Base-by-base conservation (phyloP, 2,797 vertebrate genomes). In the Aldrovandia affinis region DNA sequence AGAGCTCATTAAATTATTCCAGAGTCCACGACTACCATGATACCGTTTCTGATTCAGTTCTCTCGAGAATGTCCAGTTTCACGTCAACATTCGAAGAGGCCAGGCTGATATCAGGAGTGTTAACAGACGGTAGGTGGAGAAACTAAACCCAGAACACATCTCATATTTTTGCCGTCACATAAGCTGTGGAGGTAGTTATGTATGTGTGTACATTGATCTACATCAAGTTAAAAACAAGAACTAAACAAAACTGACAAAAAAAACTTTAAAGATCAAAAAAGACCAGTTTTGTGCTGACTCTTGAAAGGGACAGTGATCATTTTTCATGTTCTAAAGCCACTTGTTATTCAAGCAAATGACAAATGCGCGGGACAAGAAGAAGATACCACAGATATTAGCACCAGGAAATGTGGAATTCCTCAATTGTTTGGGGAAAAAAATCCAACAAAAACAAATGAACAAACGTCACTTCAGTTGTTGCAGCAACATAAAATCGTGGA, bases 151-250 rank as follows among this genome's bases (percentile, higher is more conserved):
- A 77, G 87, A 83, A 79, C 63, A 86, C 54, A 85, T 92, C 86
- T 92, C 91, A 91, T 89, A 90, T 94, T 94, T 94, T 95, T 95
- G 95, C 92, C 93, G 93, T 96, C 94, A 95, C 95, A 94, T 87
- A 94, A 95, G 94, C 95, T 93, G 95, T 96, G 95, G 96, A 97
- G 96, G 96, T 96, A 96, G 96, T 96, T 96, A 93, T 95, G 85
- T 87, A 96, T 87, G 85, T 85, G 83, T 75, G 82, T 78, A 81
- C 81, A 81, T 85, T 61, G 79, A 77, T 83, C 83, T 80, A 68
- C 25, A 54, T 47, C 33, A 77, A 50, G 83, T 52, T 22, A 42
- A 52, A 75, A 75, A 77, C 73, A 47, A 47, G 65, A 52, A 50
- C 50, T 33, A 47, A 10, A 81, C n/a, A 42, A 63, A 81, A 42